A percentile compares a stretch with the other conserved stretches of the same genome.
These are phyloP conservation scores for Encarsia formosa DNA, from an alignment of 2,888 invertebrate species.

Conservation along the genomic window DNA sequence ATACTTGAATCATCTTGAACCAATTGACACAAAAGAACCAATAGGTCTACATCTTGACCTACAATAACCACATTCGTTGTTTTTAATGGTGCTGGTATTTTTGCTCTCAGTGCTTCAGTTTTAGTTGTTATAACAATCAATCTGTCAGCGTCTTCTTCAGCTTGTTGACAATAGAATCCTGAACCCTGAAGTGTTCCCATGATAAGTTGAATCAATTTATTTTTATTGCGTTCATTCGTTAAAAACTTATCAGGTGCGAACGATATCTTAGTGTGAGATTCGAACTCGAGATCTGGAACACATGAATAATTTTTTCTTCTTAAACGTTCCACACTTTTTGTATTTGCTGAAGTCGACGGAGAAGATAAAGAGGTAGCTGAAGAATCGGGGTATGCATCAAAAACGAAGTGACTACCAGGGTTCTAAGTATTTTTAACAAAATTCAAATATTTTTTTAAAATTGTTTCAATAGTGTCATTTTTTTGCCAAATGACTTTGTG, in stretches of 20 bases:
- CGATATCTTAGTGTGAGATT: background rate
- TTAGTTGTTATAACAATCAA: constrained; percentile 12
- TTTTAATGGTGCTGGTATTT: background rate
- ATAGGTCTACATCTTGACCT: background rate
- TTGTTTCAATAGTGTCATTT: background rate
- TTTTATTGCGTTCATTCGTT: constrained; percentile 7
- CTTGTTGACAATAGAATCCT: constrained; percentile 1
- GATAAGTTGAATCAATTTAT: constrained; percentile 6
- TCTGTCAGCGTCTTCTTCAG: constrained; percentile 12
- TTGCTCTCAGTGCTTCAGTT: background rate
- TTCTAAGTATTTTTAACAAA: constrained; percentile 7
- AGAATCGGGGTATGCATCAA: constrained; percentile 11
- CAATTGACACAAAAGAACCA: no score
- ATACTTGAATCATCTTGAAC: no score
- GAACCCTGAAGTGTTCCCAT: background rate
- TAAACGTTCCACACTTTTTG: constrained; percentile 11
- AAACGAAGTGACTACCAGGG: constrained; percentile 2
- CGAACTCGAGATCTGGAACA: background rate
- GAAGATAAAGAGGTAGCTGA: no score
- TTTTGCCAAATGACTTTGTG: constrained; percentile 31
- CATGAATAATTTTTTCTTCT: background rate
- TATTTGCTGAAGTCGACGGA: no score
- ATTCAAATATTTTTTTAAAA: background rate
- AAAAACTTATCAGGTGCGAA: constrained; percentile 6
- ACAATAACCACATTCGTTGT: background rate